A percentile compares a stretch with the other conserved stretches of the same genome.
Evolutionary conservation across 2,113 vertebrate genomes (phyloP).

Genomic region (Tylochromis polylepis): DNA sequence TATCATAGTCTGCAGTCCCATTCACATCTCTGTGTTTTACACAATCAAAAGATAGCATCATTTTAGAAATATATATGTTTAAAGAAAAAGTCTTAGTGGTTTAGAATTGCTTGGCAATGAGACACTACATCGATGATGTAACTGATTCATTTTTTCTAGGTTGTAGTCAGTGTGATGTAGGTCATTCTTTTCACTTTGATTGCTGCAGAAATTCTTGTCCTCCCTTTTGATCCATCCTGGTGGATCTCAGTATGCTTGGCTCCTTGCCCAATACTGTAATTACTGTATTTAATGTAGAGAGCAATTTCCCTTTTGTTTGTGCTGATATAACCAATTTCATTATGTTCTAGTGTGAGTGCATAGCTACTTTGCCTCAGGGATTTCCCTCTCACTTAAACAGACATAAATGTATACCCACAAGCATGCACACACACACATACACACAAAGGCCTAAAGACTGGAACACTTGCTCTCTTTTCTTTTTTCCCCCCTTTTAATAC

Average conservation of each 20-base stretch:
- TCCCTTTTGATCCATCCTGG: not conserved
- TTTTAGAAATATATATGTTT: not conserved
- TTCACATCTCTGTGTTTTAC: not conserved
- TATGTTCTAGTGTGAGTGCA: not conserved
- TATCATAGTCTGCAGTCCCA: not conserved
- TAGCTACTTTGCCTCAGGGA: not conserved
- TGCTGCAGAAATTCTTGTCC: not conserved
- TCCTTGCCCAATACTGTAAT: conserved; percentile 21
- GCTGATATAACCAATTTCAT: not conserved
- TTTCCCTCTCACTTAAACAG: not conserved
- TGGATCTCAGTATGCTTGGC: not conserved
- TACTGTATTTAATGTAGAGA: conserved; percentile 2
- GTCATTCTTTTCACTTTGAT: not conserved
- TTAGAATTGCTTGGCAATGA: not conserved
- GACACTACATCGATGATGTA: not conserved
- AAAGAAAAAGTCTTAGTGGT: not conserved
- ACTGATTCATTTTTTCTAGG: not conserved
- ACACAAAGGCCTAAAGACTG: not conserved
- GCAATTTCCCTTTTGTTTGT: conserved; percentile 15
- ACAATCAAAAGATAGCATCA: not conserved
- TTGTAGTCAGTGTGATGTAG: not conserved
- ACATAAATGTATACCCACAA: not conserved
- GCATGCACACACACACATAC: not conserved
- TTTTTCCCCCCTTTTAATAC: too few species aligned
- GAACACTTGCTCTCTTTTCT: not conserved